Conservation (phyloP, 2,113 vertebrate species). For the Upupa epops region DNA sequence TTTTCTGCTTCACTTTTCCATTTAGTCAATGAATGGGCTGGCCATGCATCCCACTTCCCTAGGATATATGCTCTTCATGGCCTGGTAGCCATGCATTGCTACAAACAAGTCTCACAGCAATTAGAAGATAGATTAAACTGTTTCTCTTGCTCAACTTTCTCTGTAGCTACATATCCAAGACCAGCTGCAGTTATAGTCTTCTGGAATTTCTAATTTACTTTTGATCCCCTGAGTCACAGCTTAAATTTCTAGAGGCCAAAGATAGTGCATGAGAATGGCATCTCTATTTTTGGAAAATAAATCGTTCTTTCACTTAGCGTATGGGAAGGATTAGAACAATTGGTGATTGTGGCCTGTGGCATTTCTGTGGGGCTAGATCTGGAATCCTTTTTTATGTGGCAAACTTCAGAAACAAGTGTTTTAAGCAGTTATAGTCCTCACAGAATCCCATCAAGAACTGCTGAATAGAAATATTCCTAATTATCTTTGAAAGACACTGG, state of each 20-base stretch:
- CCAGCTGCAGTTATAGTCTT: not conserved
- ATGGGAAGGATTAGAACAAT: not conserved
- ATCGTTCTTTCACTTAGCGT: not conserved
- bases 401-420: constrained; percentile 2
- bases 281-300: not conserved
- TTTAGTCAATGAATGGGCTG: not conserved
- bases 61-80: not conserved
- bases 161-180: not conserved
- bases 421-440: not conserved
- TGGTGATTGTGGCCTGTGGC: not conserved
- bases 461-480: not conserved
- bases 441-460: not conserved
- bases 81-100: not conserved
- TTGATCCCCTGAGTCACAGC: not conserved
- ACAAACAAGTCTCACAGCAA: not conserved
- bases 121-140: not conserved
- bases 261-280: not conserved
- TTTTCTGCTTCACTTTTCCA: not conserved
- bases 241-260: not conserved
- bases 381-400: not conserved
- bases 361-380: not conserved
- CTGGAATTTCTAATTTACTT: not conserved
- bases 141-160: not conserved
- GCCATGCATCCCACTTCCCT: not conserved
- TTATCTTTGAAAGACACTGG: not conserved